A percentile compares a stretch with the other conserved stretches of the same genome.
Conservation (phyloP, 2,888 invertebrate species). For the Aphodius granarius region DNA sequence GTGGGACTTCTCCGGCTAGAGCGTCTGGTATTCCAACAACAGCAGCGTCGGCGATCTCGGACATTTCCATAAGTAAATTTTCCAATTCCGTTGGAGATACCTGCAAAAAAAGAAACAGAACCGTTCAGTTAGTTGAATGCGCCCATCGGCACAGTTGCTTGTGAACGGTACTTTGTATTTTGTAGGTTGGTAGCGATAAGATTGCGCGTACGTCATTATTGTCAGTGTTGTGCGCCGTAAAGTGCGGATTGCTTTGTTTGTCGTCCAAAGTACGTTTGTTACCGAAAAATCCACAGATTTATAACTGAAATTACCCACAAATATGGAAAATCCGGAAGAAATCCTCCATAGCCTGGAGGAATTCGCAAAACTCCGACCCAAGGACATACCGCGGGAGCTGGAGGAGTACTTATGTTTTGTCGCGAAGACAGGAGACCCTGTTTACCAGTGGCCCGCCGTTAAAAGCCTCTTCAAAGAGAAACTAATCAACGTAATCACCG, state of each 20-base stretch:
- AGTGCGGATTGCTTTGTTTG: constrained; percentile 23
- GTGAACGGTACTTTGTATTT: constrained; percentile 8
- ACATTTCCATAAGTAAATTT: constrained; percentile 70
- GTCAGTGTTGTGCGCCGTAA: constrained; percentile 29
- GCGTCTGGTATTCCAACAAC: constrained; percentile 76
- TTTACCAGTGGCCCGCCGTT: constrained; percentile 88
- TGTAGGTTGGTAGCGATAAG: constrained; percentile 1
- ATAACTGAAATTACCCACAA: constrained; percentile 10
- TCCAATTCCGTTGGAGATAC: constrained; percentile 87
- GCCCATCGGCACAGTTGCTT: not conserved
- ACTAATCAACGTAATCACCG: constrained; percentile 80
- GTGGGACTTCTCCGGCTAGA: constrained; percentile 73
- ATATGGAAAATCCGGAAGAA: constrained; percentile 85
- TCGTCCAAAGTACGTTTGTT: constrained; percentile 32
- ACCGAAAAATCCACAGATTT: constrained; percentile 14
- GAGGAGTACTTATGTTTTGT: constrained; percentile 89
- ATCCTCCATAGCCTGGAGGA: constrained; percentile 81
- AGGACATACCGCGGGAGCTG: constrained; percentile 84
- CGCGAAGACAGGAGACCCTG: constrained; percentile 91
- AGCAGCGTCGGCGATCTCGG: constrained; percentile 74
- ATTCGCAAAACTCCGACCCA: constrained; percentile 73
- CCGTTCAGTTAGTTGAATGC: not conserved
- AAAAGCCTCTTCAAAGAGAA: constrained; percentile 89
- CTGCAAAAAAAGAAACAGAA: constrained; percentile 52
- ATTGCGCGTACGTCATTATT: constrained; percentile 33